A percentile compares a stretch with the other conserved stretches of the same genome.
phyloP scores from a whole-genome alignment of 2,888 invertebrate genomes.

The Cerastis rubricosa region DNA sequence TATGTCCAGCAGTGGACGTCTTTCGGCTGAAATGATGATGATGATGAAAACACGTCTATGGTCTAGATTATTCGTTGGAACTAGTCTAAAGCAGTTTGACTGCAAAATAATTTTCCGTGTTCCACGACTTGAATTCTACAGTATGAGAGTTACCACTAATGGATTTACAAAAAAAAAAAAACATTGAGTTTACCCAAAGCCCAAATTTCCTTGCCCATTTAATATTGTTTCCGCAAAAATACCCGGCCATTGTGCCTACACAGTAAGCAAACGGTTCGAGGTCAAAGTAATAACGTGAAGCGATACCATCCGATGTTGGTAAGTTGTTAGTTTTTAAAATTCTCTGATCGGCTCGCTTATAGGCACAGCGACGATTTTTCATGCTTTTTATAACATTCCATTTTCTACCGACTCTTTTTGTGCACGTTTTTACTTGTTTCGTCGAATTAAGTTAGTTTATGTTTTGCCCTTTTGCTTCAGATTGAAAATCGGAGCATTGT shows the following conservation, averaged over 20 bases:
- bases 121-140: background rate
- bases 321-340: constrained; percentile 77
- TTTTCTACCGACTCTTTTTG: constrained; percentile 33
- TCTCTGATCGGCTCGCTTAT: constrained; percentile 59
- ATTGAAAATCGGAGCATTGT: background rate
- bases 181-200: background rate
- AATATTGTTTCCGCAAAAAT: constrained; percentile 16
- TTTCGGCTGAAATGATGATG: too few relatives aligned
- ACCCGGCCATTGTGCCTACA: constrained; percentile 64
- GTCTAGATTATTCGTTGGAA: background rate
- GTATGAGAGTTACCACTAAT: background rate
- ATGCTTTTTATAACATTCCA: constrained; percentile 55
- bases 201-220: background rate
- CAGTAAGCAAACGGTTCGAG: constrained; percentile 72
- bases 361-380: constrained; percentile 51
- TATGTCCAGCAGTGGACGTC: too few relatives aligned
- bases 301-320: constrained; percentile 71
- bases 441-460: constrained; percentile 9
- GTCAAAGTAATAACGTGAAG: constrained; percentile 78
- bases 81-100: background rate
- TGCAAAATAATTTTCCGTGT: background rate
- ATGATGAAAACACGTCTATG: too few relatives aligned
- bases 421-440: constrained; percentile 4
- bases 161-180: background rate
- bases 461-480: background rate